These are phyloP conservation scores for Oxyruncus cristatus DNA, from an alignment of 2,113 vertebrate genomes.

Conservation along the genomic window DNA sequence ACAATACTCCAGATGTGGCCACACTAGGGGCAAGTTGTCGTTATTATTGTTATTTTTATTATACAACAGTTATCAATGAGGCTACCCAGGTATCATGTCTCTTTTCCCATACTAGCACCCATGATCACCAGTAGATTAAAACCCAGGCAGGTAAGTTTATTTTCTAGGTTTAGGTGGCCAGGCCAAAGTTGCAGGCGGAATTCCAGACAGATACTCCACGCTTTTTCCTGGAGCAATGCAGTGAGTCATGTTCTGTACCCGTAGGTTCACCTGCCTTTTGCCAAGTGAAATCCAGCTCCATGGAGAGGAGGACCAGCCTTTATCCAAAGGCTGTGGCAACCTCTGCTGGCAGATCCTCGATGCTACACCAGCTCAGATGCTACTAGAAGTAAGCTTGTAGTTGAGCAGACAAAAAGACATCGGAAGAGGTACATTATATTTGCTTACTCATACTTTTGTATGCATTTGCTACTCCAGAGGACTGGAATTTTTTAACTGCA, in stretches of 20 bases:
- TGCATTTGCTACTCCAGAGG: background rate
- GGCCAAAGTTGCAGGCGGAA: background rate
- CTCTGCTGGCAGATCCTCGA: slow-evolving; percentile 25
- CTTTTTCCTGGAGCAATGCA: background rate
- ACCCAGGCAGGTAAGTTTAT: background rate
- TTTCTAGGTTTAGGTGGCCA: background rate
- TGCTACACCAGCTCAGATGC: background rate
- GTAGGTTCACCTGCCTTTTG: background rate
- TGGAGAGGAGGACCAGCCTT: background rate
- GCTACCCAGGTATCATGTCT: fast-evolving
- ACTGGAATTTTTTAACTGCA: background rate
- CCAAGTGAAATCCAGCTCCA: fast-evolving
- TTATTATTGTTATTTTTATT: background rate
- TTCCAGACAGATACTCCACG: background rate
- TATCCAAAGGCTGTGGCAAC: background rate
- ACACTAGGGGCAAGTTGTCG: fast-evolving
- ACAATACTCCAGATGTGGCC: background rate
- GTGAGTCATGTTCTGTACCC: background rate
- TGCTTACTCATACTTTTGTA: background rate
- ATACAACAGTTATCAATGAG: background rate
- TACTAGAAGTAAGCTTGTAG: fast-evolving
- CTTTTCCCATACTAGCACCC: background rate
- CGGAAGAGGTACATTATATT: background rate
- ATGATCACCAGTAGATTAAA: background rate
- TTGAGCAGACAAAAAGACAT: background rate